These are phyloP conservation scores for Ateles fusciceps DNA, from an alignment of 2,797 vertebrate genomes.

Conservation along the genomic window DNA sequence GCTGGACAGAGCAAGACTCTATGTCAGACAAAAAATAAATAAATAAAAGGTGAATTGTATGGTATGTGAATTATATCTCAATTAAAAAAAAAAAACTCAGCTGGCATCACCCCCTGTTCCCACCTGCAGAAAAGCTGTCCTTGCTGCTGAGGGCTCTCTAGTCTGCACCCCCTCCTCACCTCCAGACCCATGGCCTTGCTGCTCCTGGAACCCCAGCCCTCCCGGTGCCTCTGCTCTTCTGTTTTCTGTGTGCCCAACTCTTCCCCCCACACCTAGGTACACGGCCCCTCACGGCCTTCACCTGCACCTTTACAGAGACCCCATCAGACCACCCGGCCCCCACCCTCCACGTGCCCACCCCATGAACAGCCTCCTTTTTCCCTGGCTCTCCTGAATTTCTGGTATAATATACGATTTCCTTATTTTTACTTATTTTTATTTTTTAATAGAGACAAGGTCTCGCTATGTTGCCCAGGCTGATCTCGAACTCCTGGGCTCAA, in stretches of 20 bases:
- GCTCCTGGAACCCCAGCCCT: neutral
- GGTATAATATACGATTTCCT: neutral
- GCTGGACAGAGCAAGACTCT: no score
- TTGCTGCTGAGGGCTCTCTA: neutral
- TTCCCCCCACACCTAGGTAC: neutral
- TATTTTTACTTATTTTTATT: no score
- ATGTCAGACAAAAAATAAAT: no score
- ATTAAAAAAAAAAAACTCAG: neutral
- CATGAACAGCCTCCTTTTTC: neutral
- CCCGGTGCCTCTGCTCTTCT: neutral
- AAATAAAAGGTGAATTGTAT: neutral
- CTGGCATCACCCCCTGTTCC: neutral
- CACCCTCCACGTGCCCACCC: neutral
- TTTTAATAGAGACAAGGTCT: no score
- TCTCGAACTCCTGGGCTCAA: no score
- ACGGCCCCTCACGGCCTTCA: no score
- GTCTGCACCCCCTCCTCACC: neutral
- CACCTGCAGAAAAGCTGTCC: neutral
- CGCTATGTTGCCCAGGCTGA: no score
- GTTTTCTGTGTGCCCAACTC: neutral
- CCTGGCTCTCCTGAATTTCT: neutral
- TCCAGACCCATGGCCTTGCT: rapidly evolving
- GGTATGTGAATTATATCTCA: neutral
- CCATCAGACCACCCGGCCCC: neutral
- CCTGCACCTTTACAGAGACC: neutral